Percentiles rank a stretch among this genome's conserved stretches.
Conservation (phyloP, 2,888 invertebrate species). For the Melieria picta region DNA sequence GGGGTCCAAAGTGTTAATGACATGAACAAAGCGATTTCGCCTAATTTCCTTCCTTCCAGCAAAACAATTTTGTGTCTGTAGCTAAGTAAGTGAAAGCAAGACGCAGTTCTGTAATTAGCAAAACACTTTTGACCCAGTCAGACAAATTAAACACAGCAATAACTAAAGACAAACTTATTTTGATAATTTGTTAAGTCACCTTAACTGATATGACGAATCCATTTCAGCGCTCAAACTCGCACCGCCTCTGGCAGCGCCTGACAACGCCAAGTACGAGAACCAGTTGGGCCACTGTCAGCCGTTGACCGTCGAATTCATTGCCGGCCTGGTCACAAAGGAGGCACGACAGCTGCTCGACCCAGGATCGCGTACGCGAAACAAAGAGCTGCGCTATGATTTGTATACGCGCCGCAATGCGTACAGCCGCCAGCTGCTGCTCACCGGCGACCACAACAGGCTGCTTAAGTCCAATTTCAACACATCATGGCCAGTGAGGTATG, state of each 20-base stretch:
- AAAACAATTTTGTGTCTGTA: too few relatives aligned
- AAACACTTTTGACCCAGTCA: too few relatives aligned
- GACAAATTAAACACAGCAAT: neutral
- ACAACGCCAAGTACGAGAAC: conserved; percentile 42
- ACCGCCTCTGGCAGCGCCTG: conserved; percentile 24
- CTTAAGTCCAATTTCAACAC: conserved; percentile 47
- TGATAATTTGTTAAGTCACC: too few relatives aligned
- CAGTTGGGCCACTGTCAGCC: conserved; percentile 49
- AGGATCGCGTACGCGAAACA: conserved; percentile 28
- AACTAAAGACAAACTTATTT: conserved; percentile 12
- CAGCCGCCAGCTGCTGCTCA: conserved; percentile 41
- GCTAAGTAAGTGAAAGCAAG: too few relatives aligned
- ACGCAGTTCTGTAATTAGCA: too few relatives aligned
- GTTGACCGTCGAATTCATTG: conserved; percentile 49
- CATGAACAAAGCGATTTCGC: too few relatives aligned
- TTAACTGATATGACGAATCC: too few relatives aligned
- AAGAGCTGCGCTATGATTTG: conserved; percentile 46
- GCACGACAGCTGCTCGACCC: conserved; percentile 47
- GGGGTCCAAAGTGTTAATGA: too few relatives aligned
- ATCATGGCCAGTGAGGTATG: conserved; percentile 47
- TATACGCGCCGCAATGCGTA: conserved; percentile 49
- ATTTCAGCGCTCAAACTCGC: conserved; percentile 6
- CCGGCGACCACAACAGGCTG: conserved; percentile 40
- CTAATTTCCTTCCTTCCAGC: too few relatives aligned
- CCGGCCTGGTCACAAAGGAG: conserved; percentile 47